Evolutionary conservation across 1,140 invertebrate genomes (phyloP), one percentile per base, ranked within the genome.

Genomic region (Archegozetes longisetosus): DNA sequence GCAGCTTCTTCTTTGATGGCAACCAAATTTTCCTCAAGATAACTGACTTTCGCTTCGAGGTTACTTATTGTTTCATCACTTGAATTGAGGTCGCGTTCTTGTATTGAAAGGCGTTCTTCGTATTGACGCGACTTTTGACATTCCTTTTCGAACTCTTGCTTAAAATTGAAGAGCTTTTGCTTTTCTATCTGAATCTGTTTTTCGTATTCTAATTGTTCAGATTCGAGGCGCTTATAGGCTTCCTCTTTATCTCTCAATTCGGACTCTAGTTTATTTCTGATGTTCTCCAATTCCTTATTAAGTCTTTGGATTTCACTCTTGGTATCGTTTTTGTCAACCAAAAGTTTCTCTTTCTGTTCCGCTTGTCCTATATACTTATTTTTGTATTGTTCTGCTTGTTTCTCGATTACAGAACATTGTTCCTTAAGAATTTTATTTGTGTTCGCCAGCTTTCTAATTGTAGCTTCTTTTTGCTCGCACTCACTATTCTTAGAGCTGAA

Each of bases 1-100:
- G 57, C n/a, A 25, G 57, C 57, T 28, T 58, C 57, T 58, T 58
- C 57, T 46, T 58, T 58, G 23, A 58, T 58, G 2, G 24, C n/a
- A 50, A 27, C 12, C 29, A 57, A 28, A 53, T 57, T 9, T 53
- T 53, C 47, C 20, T 58, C 25, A 3, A 50, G 57, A 12, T 23
- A 3, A 32, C 27, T 27, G 1, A 58, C 25, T 40, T 51, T 49
- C 1, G 2, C 24, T 32, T 58, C 57, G n/a, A 40, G 17, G 17
- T 6, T 17, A 40, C 6, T 40, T 6, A 40, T 40, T 9, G 32
- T 40, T 17, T 40, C 32, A 40, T 40, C 32, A 17, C 17, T 40
- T 6, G 32, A 9, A 40, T 40, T 9, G 17, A 40, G 6, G 17
- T 40, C 17, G 6, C 17, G 32, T 40, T 40, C 32, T 17, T 40